These are phyloP conservation scores for Cisticola juncidis DNA, from an alignment of 2,113 vertebrate species.

Conservation along the genomic window DNA sequence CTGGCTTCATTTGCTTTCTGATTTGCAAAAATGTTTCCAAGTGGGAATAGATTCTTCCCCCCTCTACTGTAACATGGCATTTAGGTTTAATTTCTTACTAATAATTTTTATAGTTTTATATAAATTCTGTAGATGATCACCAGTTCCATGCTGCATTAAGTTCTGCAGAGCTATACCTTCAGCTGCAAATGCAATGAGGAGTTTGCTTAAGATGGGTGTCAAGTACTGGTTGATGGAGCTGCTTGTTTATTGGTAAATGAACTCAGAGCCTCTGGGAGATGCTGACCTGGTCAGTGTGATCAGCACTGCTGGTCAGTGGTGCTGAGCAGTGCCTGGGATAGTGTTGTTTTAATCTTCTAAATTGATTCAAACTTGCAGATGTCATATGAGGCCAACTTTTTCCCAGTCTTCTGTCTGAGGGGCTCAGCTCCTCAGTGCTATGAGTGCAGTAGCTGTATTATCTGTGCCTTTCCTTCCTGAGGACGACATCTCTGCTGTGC, in stretches of 20 bases:
- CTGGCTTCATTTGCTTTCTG: background rate
- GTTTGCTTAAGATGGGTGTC: background rate
- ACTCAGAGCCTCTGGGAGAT: background rate
- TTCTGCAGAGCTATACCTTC: background rate
- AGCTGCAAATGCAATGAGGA: background rate
- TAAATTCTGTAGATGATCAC: background rate
- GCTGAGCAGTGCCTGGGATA: background rate
- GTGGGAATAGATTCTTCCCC: background rate
- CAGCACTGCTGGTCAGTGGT: background rate
- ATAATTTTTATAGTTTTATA: background rate
- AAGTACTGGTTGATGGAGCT: background rate
- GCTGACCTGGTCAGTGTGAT: background rate
- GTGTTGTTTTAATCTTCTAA: background rate
- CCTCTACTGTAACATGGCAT: background rate
- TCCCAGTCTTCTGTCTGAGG: rapidly evolving
- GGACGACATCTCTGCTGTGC: background rate
- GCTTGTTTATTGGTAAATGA: background rate
- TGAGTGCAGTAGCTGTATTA: too few species aligned
- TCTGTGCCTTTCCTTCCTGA: background rate
- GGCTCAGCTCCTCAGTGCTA: background rate
- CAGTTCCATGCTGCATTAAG: background rate
- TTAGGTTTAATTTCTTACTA: background rate
- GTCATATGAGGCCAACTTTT: background rate
- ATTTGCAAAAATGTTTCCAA: background rate
- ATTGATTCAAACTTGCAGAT: background rate